phyloP scores from a whole-genome alignment of 2,888 invertebrate species.

The Drosophila nigricruria region DNA sequence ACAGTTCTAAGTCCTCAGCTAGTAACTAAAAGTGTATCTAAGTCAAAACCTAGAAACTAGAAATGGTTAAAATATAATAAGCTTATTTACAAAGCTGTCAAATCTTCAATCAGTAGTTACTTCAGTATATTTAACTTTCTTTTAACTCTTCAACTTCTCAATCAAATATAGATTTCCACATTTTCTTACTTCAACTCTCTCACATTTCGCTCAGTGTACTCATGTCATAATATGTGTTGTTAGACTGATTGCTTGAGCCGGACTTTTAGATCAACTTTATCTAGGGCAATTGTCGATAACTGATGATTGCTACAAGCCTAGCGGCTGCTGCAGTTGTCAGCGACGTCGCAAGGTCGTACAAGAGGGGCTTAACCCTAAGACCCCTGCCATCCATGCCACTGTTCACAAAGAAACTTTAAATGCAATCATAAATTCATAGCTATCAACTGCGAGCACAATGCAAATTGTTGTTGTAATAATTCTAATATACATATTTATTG shows the following conservation, averaged over 20 bases:
- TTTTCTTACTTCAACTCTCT: not conserved
- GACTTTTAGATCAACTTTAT: slow-evolving; percentile 51
- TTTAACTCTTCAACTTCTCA: not conserved
- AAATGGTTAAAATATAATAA: too few relatives aligned
- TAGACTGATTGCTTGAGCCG: slow-evolving; percentile 43
- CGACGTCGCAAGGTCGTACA: slow-evolving; percentile 44
- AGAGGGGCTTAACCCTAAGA: not conserved
- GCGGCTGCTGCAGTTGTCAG: slow-evolving; percentile 27
- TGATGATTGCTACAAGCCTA: slow-evolving; percentile 22
- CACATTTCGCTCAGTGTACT: slow-evolving; percentile 33
- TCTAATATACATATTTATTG: slow-evolving; percentile 26
- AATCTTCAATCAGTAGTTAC: not conserved
- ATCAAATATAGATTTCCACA: not conserved
- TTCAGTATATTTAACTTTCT: not conserved
- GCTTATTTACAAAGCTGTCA: too few relatives aligned
- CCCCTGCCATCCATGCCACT: slow-evolving; percentile 28
- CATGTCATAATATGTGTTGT: slow-evolving; percentile 8
- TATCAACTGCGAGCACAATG: slow-evolving; percentile 52
- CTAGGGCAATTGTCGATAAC: slow-evolving; percentile 66
- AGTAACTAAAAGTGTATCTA: too few relatives aligned
- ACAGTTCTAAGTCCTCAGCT: too few relatives aligned
- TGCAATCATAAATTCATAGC: slow-evolving; percentile 63
- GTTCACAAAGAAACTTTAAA: slow-evolving; percentile 22
- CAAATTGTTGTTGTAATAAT: slow-evolving; percentile 55
- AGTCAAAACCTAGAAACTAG: too few relatives aligned